These are phyloP conservation scores for Tetraodon nigroviridis DNA, from an alignment of 2,113 vertebrate species.

Conservation along the genomic window DNA sequence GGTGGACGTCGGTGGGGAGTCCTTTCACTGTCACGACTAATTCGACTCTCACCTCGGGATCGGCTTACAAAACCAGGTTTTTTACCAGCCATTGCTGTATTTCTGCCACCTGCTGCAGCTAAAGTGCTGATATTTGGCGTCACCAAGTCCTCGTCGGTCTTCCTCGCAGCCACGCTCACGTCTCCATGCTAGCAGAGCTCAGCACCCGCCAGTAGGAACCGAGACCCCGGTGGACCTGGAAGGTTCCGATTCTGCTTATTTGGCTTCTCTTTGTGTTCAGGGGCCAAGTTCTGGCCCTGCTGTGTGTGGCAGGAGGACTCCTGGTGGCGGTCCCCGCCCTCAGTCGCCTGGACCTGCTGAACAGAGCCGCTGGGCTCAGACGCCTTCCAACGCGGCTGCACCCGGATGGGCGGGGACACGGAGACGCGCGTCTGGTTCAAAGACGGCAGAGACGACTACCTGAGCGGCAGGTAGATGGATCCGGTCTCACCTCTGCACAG, in stretches of 20 bases:
- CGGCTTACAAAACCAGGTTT: too few species aligned
- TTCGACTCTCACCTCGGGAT: too few species aligned
- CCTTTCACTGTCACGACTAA: too few species aligned
- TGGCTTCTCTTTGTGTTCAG: neutral
- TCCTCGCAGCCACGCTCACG: neutral
- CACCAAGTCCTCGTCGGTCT: neutral
- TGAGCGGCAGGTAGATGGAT: conserved; percentile 22
- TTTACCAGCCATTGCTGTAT: too few species aligned
- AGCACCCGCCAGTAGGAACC: conserved; percentile 22
- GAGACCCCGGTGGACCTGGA: neutral
- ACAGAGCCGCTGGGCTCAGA: conserved; percentile 8
- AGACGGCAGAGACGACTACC: conserved; percentile 25
- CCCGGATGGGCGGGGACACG: neutral
- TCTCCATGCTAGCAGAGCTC: neutral
- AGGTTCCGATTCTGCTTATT: neutral
- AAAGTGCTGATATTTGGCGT: too few species aligned
- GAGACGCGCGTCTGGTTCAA: conserved; percentile 2
- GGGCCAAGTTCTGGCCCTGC: conserved; percentile 17
- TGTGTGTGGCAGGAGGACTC: conserved; percentile 28
- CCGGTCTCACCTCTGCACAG: too few species aligned
- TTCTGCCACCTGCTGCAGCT: too few species aligned
- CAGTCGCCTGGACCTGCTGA: conserved; percentile 13
- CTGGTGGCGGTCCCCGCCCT: conserved; percentile 32
- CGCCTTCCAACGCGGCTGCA: neutral
- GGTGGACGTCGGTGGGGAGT: neutral